A percentile compares a stretch with the other conserved stretches of the same genome.
Evolutionary conservation across 1,140 invertebrate genomes (phyloP).

Genomic region (Sitophilus oryzae): DNA sequence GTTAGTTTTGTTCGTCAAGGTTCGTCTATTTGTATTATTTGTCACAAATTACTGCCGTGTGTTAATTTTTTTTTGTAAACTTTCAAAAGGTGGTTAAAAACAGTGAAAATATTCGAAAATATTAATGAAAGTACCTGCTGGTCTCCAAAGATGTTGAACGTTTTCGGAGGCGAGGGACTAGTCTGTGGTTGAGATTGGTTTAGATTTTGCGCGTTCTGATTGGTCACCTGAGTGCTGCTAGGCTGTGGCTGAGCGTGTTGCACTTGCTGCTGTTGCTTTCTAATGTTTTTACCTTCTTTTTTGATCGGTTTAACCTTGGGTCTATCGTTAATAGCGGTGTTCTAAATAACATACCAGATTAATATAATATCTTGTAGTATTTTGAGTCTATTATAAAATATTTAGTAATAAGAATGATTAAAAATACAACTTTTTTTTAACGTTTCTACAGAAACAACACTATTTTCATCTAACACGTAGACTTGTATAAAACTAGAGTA

Average conservation of each 20-base stretch:
- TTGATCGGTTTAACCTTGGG: conserved; percentile 73
- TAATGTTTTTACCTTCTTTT: conserved; percentile 66
- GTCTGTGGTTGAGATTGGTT: conserved; percentile 40
- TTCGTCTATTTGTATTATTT: too few relatives aligned
- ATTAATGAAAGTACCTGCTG: too few relatives aligned
- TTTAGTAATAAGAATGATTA: not conserved
- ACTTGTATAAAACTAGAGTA: too few relatives aligned
- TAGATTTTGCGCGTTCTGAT: conserved; percentile 40
- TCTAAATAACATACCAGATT: too few relatives aligned
- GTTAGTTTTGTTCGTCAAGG: too few relatives aligned
- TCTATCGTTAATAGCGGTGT: conserved; percentile 70
- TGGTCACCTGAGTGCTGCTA: conserved; percentile 39
- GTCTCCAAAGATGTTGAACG: conserved; percentile 25
- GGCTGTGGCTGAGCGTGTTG: conserved; percentile 37
- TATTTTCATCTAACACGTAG: too few relatives aligned
- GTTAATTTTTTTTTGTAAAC: too few relatives aligned
- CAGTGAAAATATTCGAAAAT: too few relatives aligned
- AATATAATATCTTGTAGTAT: conserved; percentile 7
- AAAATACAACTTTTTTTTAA: too few relatives aligned
- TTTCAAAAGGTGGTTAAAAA: too few relatives aligned
- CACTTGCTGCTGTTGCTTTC: conserved; percentile 42
- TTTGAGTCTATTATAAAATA: not conserved
- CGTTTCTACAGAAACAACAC: too few relatives aligned
- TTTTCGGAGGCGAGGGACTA: conserved; percentile 21
- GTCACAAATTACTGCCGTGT: too few relatives aligned